phyloP scores from a whole-genome alignment of 2,797 vertebrate species.

The Paratrypauchen microcephalus region DNA sequence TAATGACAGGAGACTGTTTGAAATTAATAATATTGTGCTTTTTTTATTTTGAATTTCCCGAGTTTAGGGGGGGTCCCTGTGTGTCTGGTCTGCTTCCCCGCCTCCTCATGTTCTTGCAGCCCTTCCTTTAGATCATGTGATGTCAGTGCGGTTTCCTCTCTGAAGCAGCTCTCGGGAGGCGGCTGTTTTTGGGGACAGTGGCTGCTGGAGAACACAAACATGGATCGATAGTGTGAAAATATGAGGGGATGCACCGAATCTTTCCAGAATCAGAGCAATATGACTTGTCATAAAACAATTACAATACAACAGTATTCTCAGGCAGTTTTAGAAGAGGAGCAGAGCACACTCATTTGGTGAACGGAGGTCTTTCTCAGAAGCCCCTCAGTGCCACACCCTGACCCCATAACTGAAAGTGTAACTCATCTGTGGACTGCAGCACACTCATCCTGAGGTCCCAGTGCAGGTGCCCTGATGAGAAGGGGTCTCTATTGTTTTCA shows the following conservation, averaged over 20 bases:
- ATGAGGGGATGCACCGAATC: constrained; percentile 53
- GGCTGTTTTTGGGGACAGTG: constrained; percentile 1
- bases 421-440: constrained; percentile 42
- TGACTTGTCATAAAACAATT: constrained; percentile 50
- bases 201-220: constrained; percentile 1
- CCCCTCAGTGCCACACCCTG: constrained; percentile 56
- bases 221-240: constrained; percentile 18
- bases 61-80: constrained; percentile 40
- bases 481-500: constrained; percentile 3
- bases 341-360: constrained; percentile 58
- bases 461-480: constrained; percentile 35
- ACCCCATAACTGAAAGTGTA: constrained; percentile 53
- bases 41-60: constrained; percentile 63
- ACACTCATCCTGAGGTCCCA: constrained; percentile 44
- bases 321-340: constrained; percentile 12
- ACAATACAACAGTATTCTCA: constrained; percentile 24
- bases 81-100: constrained; percentile 56
- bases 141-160: constrained; percentile 29
- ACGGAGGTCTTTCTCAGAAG: constrained; percentile 54
- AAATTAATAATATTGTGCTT: not conserved
- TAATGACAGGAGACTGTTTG: constrained; percentile 22
- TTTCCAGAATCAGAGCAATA: constrained; percentile 51
- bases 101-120: constrained; percentile 57
- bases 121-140: constrained; percentile 41
- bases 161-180: constrained; percentile 25